Evolutionary conservation across 1,140 invertebrate species (phyloP).

Genomic region (Dendrolimus punctatus): DNA sequence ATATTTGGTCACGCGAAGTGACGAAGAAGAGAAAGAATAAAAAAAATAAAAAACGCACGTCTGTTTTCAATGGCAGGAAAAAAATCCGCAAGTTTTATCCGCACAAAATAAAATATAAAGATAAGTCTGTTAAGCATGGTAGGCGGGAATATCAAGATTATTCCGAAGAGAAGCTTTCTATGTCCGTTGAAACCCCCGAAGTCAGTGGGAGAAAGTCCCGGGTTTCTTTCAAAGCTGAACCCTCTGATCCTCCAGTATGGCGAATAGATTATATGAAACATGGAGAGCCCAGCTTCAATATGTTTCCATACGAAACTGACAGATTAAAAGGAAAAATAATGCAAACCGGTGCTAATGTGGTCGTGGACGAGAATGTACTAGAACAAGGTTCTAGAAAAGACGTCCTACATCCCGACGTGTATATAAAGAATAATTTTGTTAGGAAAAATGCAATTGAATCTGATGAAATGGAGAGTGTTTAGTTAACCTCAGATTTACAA

Average conservation of each 20-base stretch:
- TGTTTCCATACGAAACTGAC: conserved; percentile 27
- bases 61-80: conserved; percentile 35
- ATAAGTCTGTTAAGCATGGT: conserved; percentile 20
- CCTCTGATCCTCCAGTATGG: conserved; percentile 38
- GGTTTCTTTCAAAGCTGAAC: conserved; percentile 31
- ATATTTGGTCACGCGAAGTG: background rate
- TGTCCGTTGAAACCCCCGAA: conserved; percentile 43
- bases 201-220: conserved; percentile 19
- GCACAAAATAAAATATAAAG: conserved; percentile 54
- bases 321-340: conserved; percentile 29
- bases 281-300: conserved; percentile 37
- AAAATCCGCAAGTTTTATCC: conserved; percentile 55
- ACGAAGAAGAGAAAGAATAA: conserved; percentile 8
- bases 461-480: conserved; percentile 18
- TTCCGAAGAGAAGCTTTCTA: conserved; percentile 42
- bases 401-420: conserved; percentile 44
- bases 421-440: conserved; percentile 50
- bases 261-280: conserved; percentile 56
- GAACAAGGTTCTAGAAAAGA: conserved; percentile 26
- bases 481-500: too few relatives aligned
- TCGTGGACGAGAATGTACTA: conserved; percentile 19
- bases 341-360: conserved; percentile 27
- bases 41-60: conserved; percentile 23
- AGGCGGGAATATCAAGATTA: conserved; percentile 28
- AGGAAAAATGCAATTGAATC: conserved; percentile 30